Percentiles rank a stretch among this genome's conserved stretches.
phyloP scores from a whole-genome alignment of 1,140 invertebrate species.

The Aporrectodea caliginosa region DNA sequence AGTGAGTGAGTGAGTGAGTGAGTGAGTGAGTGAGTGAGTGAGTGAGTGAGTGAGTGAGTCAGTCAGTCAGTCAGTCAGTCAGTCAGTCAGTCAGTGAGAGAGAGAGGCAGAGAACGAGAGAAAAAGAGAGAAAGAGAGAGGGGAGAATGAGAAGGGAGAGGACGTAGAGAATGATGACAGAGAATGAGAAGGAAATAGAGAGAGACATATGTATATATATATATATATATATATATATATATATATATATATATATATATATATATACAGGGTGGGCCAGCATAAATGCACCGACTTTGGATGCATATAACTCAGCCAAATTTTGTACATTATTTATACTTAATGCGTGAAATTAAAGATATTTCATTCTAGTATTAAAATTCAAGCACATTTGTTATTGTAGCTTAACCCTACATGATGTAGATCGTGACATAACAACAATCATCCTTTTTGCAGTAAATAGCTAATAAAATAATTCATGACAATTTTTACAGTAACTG shows the following conservation, averaged over 20 bases:
- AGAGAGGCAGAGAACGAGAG: neutral
- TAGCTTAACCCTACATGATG: no score
- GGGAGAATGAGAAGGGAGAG: neutral
- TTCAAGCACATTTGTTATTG: no score
- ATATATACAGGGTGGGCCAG: neutral
- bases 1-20: neutral
- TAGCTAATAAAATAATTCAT: no score
- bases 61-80: neutral
- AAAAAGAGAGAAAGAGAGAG: neutral
- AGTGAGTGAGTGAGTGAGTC: neutral
- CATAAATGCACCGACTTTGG: no score
- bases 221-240: neutral
- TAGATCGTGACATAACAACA: no score
- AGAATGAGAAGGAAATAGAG: neutral
- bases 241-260: neutral
- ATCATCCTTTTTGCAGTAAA: no score
- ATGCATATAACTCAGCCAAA: no score
- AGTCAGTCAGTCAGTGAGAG: neutral
- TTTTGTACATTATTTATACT: no score
- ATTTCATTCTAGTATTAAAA: no score
- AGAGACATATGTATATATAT: neutral
- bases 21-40: neutral
- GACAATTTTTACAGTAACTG: no score
- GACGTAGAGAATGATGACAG: no score
- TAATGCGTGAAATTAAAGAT: no score